A percentile compares a stretch with the other conserved stretches of the same genome.
These are phyloP conservation scores for Bicyclus anynana DNA, from an alignment of 1,140 invertebrate genomes.

Conservation along the genomic window DNA sequence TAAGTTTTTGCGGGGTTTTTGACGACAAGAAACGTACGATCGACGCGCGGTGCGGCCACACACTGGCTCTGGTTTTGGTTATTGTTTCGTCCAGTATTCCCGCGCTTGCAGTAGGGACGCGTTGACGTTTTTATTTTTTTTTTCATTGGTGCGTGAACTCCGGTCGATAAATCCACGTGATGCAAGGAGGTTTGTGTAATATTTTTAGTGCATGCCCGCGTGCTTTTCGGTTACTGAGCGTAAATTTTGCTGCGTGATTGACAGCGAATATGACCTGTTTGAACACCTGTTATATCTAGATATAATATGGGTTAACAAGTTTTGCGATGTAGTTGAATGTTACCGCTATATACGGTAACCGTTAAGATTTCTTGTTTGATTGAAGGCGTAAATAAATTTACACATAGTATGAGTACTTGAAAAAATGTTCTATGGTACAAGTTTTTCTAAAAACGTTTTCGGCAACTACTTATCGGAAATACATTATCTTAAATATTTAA, in stretches of 20 bases:
- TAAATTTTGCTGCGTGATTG: background rate
- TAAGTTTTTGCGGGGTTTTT: conserved; percentile 19
- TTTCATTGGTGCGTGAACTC: conserved; percentile 30
- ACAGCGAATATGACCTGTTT: background rate
- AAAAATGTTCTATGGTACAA: no score
- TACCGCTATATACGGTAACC: background rate
- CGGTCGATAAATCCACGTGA: conserved; percentile 29
- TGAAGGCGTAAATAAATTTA: no score
- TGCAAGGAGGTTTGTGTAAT: conserved; percentile 30
- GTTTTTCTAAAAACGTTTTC: no score
- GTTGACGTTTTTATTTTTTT: conserved; percentile 31
- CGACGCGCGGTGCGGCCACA: conserved; percentile 28
- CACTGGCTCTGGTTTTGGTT: conserved; percentile 26
- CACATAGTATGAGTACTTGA: no score
- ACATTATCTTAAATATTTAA: no score
- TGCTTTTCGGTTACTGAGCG: background rate
- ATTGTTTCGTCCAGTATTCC: conserved; percentile 37
- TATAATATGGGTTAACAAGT: background rate
- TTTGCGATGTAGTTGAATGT: background rate
- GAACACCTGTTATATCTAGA: background rate
- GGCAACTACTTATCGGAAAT: no score
- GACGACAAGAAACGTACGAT: conserved; percentile 18
- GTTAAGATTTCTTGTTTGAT: background rate
- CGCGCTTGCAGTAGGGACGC: conserved; percentile 35
- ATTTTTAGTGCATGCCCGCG: conserved; percentile 5